These are phyloP conservation scores for Cyphomyrmex costatus DNA, from an alignment of 1,140 invertebrate genomes.

Conservation along the genomic window DNA sequence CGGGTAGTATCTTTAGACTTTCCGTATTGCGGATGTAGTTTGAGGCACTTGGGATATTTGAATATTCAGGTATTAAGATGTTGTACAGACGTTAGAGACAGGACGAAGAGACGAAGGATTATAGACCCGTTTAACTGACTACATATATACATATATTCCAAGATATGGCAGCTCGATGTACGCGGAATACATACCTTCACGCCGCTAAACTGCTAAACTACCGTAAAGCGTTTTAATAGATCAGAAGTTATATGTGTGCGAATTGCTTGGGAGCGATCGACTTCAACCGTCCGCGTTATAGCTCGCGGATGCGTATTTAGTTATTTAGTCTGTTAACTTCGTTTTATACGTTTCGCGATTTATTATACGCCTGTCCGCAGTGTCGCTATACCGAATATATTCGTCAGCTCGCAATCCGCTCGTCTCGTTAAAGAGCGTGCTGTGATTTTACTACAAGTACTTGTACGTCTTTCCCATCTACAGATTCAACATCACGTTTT, in stretches of 20 bases:
- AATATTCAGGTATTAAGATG: conserved; percentile 45
- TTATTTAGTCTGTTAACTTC: conserved; percentile 36
- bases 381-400: not conserved
- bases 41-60: conserved; percentile 3
- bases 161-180: conserved; percentile 23
- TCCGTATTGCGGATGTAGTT: not conserved
- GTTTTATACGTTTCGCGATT: conserved; percentile 2
- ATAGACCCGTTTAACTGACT: conserved; percentile 38
- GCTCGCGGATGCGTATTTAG: conserved; percentile 18
- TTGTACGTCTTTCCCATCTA: not conserved
- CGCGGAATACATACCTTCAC: conserved; percentile 24
- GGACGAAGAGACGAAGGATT: conserved; percentile 39
- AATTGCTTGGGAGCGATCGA: conserved; percentile 38
- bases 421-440: not conserved
- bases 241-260: conserved; percentile 44
- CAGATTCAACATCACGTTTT: not conserved
- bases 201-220: conserved; percentile 48
- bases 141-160: conserved; percentile 9
- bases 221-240: conserved; percentile 62
- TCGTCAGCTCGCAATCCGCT: not conserved
- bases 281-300: conserved; percentile 16
- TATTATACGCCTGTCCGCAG: not conserved
- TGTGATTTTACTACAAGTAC: not conserved
- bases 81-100: conserved; percentile 28
- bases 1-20: not conserved